Evolutionary conservation across 2,888 invertebrate species (phyloP), one percentile per base, ranked within the genome.

Genomic region (Gymnocheta viridis): DNA sequence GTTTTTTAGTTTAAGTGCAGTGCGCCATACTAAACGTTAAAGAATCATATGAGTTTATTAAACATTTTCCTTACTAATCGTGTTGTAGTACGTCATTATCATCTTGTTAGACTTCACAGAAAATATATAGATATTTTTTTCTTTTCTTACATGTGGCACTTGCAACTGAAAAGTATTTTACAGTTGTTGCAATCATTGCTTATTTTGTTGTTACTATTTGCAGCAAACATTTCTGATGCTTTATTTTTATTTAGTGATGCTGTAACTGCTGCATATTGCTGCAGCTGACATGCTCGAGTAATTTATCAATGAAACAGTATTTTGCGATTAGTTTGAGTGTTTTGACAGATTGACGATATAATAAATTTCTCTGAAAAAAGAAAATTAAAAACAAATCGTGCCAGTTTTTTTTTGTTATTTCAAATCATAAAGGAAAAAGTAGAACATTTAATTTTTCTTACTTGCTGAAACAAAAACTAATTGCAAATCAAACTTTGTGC

Each of bases 301-400:
- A 84, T 84, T 84, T 84, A 84, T 84, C 83, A 84, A 80, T 60
- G 80, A 77, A 80, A 79, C 77, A 80, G 80, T 47, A 72, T 77
- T 84, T 80, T 80, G 72, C 77, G 83, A 84, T 84, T 77, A 80
- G 80, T 80, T 83, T 83, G 76, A 83, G 64, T 64, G 41, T 58
- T 77, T 72, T 77, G 83, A 80, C 80, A 66, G 35, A 70, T 60
- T 76, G 81, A 84, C 70, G 83, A 67, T 74, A 72, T 67, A 77
- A 77, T 60, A 84, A 84, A 77, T 76, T 76, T 73, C 27, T 58
- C 54, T 41, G 27, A 73, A 32, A 56, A 32, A 54, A 32, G 9
- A 58, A 80, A 80, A 27, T 60, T 29, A 60, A 58, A 58, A 67
- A 54, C 24, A 78, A 79, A 54, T 22, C 54, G 27, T 24, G 1